Base-by-base conservation (phyloP, 2,797 vertebrate species). In the Corythornis leucogaster region DNA sequence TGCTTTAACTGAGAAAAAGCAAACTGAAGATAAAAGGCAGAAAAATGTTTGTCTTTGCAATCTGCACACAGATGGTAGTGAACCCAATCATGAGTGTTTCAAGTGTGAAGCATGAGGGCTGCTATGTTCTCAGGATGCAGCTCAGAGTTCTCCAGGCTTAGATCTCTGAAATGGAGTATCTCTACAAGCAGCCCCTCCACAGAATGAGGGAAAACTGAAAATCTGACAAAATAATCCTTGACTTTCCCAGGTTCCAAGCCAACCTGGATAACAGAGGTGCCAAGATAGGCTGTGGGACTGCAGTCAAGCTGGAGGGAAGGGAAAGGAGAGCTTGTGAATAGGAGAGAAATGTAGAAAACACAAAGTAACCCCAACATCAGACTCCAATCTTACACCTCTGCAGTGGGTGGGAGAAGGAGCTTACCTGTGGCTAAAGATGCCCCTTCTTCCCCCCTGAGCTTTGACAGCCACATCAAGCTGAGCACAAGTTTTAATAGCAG, bases 401-500 rank as follows among this genome's bases (percentile, higher is more conserved):
- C 11, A 40, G 5, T 25, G 15, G 12, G n/a, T n/a, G 67, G 80
- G 51, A 80, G 61, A 26, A 75, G 67, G 53, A 42, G 11, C 51
- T 5, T 28, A 55, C 45, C 89, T 67, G 66, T 61, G 54, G 20
- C 62, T 69, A 31, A 83, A 63, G 90, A 12, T n/a, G 48, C 80
- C 88, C 87, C 75, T 94, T 89, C 89, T 59, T 96, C 90, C 67
- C 71, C 80, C 50, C 20, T 11, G n/a, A 46, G 57, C 53, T 64
- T 55, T 20, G 40, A 16, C 50, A n/a, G 22, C 12, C 82, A 69
- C 54, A 31, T 66, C 48, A 48, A 80, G 62, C 84, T 53, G 43
- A 66, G 55, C 2, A 14, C 63, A 93, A 88, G 76, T 82, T 69
- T 63, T 68, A 93, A 30, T 26, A 82, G 86, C 97, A 97, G 97